Conservation (phyloP, 2,797 vertebrate genomes). For the Mus spretus region DNA sequence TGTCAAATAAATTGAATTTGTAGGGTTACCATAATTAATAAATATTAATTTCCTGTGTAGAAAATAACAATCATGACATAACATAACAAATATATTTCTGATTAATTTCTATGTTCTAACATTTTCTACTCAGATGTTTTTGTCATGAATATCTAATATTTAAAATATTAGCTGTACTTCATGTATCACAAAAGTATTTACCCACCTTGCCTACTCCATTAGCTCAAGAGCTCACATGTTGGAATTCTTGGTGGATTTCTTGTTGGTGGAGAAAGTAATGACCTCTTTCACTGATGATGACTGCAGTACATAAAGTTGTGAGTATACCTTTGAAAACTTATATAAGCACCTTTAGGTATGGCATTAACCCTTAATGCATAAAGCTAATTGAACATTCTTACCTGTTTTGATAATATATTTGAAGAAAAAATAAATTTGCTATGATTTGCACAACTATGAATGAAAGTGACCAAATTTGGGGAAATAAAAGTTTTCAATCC, state of each 20-base stretch:
- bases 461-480: not conserved
- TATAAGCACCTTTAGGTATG: not conserved
- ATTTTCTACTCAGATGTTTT: not conserved
- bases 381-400: not conserved
- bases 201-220: not conserved
- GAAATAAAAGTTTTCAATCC: not conserved
- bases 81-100: not conserved
- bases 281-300: not conserved
- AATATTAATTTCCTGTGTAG: not conserved
- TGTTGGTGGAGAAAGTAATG: not conserved
- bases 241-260: accelerated
- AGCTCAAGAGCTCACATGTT: not conserved
- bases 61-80: not conserved
- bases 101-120: not conserved
- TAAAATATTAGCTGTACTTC: not conserved
- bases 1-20: not conserved
- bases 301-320: accelerated
- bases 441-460: not conserved
- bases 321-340: not conserved
- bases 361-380: not conserved
- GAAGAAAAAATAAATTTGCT: not conserved
- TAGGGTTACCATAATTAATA: not conserved
- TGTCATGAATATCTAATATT: not conserved
- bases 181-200: not conserved
- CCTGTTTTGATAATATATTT: not conserved